These are phyloP conservation scores for Pissodes strobi DNA, from an alignment of 1,140 invertebrate genomes.

Conservation along the genomic window DNA sequence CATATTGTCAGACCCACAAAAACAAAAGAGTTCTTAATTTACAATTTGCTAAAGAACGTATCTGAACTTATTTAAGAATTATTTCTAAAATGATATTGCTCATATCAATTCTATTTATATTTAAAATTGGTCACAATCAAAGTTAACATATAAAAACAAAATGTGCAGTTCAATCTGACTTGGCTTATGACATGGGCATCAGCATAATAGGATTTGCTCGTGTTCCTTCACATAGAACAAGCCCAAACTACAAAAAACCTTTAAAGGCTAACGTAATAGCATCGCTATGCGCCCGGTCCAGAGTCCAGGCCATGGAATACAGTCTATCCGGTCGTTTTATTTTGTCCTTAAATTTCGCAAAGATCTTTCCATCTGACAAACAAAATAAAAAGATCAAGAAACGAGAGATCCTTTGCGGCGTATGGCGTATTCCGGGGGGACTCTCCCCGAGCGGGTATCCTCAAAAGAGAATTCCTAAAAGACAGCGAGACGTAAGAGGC, in stretches of 20 bases:
- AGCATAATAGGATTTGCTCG: too few relatives aligned
- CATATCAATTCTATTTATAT: too few relatives aligned
- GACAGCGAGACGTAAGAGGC: conserved; percentile 10
- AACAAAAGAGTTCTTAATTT: too few relatives aligned
- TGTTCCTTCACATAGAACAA: too few relatives aligned
- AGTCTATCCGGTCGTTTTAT: conserved; percentile 13
- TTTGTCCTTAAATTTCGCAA: conserved; percentile 18
- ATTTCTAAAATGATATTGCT: too few relatives aligned
- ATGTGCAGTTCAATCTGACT: too few relatives aligned
- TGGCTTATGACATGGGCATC: too few relatives aligned
- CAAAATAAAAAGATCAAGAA: conserved; percentile 33
- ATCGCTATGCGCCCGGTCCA: neutral
- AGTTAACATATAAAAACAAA: too few relatives aligned
- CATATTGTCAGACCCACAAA: too few relatives aligned
- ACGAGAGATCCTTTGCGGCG: conserved; percentile 21
- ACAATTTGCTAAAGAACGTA: too few relatives aligned
- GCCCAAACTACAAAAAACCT: neutral
- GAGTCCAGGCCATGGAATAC: neutral
- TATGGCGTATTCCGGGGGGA: conserved; percentile 13
- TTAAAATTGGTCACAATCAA: too few relatives aligned
- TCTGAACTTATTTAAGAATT: too few relatives aligned
- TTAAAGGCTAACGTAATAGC: conserved; percentile 13
- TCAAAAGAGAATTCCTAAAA: conserved; percentile 22
- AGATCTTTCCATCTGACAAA: conserved; percentile 25
- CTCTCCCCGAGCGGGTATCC: conserved; percentile 1